Conservation (phyloP, 2,888 invertebrate genomes). For the Mesochorus sp. region DNA sequence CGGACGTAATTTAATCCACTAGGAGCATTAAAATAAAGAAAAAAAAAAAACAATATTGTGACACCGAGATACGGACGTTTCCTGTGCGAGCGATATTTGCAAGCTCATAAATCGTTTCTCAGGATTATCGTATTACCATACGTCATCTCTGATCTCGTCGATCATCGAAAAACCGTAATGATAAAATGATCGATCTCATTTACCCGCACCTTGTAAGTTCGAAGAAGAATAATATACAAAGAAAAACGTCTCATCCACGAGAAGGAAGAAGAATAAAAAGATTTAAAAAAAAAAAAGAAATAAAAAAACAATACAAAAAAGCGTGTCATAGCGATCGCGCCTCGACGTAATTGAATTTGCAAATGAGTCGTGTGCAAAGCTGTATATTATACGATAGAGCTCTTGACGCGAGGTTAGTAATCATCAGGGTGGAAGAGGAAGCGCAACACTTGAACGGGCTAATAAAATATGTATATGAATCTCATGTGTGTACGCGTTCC, state of each 20-base stretch:
- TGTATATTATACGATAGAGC: neutral
- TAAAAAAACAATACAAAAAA: constrained; percentile 9
- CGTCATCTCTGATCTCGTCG: constrained; percentile 32
- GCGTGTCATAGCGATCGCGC: neutral
- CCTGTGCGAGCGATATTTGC: too few species aligned
- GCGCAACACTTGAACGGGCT: constrained; percentile 8
- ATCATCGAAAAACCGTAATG: constrained; percentile 46
- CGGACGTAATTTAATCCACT: too few species aligned
- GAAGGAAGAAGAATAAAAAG: too few species aligned
- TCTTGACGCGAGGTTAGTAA: constrained; percentile 6
- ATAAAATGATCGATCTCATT: constrained; percentile 24
- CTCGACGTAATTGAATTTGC: constrained; percentile 45
- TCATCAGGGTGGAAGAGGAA: constrained; percentile 49
- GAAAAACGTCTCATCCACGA: too few species aligned
- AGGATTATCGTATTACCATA: constrained; percentile 22
- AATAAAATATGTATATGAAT: constrained; percentile 13
- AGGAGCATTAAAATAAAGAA: too few species aligned
- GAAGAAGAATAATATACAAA: constrained; percentile 25
- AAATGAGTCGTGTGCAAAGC: constrained; percentile 42
- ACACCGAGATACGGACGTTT: too few species aligned
- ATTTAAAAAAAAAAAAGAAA: neutral
- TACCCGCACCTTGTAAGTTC: constrained; percentile 36
- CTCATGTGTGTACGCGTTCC: constrained; percentile 3
- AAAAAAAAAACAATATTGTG: too few species aligned
- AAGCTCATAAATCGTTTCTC: constrained; percentile 28